Base-by-base conservation (phyloP, 2,888 invertebrate species). In the Yponomeuta malinellus region DNA sequence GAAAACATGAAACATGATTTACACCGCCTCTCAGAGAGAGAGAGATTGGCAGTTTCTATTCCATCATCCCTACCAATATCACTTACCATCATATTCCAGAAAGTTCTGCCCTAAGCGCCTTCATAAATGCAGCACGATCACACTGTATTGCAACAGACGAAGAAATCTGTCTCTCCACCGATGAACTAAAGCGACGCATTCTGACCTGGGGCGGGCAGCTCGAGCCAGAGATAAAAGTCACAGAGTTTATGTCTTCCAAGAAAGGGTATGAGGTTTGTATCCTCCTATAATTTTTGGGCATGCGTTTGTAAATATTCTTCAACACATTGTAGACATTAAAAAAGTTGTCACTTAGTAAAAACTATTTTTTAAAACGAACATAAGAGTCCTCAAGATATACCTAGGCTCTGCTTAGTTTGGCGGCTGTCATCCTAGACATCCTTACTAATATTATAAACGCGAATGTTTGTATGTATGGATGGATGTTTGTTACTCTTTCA, bases 171-270 rank as follows among this genome's bases (percentile, higher is more conserved):
- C 75, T 94, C 23, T 83, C 87, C 33, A 74, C 82, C 6, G 82
- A 86, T 0, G 84, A 89, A 71, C 81, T 93, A 48, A 79, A 87
- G 74, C 75, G 83, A 2, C 82, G 83, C 70, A 83, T 93, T 48
- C 75, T 75, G 33, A 70, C 74, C 0, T 85, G 88, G 82, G 86
- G 88, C 0, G 87, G 92, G 0, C 74, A 79, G 0, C 73, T 88
- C 0, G 77, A 78, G 5, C 77, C 86, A 0, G 86, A 90, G 71
- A 84, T 90, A 9, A 82, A 84, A 73, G 87, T 95, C 10, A 93
- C 93, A n/a, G 93, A 94, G 75, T 96, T 96, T 77, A 96, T 97
- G 96, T 95, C 93, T 3, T 90, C 93, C 69, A 97, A 97, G 83
- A 97, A 97, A 79, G 94, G 94, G 66, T 96, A 97, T 81, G 97